These are phyloP conservation scores for Cricetomys ansorgei DNA, from an alignment of 2,113 vertebrate species.

Conservation along the genomic window DNA sequence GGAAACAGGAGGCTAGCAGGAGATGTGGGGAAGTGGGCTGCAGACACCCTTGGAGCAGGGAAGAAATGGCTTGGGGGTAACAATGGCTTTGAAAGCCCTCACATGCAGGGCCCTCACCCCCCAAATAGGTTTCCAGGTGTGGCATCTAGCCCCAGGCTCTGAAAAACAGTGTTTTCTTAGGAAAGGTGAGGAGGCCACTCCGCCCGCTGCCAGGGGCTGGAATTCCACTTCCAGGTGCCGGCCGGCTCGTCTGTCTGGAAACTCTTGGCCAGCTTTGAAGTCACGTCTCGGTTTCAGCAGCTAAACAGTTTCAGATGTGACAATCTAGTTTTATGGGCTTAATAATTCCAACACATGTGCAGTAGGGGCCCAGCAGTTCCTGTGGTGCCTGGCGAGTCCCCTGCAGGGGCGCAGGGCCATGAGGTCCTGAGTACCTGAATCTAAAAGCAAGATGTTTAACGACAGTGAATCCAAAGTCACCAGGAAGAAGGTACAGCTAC, in stretches of 20 bases:
- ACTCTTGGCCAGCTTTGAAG: constrained; percentile 86
- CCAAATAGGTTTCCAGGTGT: not conserved
- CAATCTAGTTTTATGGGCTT: constrained; percentile 86
- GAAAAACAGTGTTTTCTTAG: not conserved
- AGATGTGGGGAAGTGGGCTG: not conserved
- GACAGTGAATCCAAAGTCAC: not conserved
- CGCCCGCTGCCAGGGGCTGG: constrained; percentile 38
- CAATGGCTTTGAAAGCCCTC: not conserved
- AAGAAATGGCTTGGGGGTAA: too few relatives aligned
- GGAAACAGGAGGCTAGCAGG: not conserved
- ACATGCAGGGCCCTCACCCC: not conserved
- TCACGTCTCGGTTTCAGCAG: constrained; percentile 85
- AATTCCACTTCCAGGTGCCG: constrained; percentile 72
- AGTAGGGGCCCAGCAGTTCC: constrained; percentile 83
- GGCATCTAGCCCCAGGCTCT: not conserved
- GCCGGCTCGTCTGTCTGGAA: constrained; percentile 63
- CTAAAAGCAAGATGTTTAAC: not conserved
- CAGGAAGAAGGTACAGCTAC: not conserved
- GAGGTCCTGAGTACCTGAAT: not conserved
- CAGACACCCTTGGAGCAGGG: not conserved
- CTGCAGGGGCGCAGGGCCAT: not conserved
- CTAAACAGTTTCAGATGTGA: constrained; percentile 91
- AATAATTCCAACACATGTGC: constrained; percentile 88
- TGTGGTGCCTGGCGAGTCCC: constrained; percentile 39
- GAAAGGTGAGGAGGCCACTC: not conserved